These are phyloP conservation scores for Alcedo quadribrachys DNA, from an alignment of 2,797 vertebrate species.

Conservation along the genomic window DNA sequence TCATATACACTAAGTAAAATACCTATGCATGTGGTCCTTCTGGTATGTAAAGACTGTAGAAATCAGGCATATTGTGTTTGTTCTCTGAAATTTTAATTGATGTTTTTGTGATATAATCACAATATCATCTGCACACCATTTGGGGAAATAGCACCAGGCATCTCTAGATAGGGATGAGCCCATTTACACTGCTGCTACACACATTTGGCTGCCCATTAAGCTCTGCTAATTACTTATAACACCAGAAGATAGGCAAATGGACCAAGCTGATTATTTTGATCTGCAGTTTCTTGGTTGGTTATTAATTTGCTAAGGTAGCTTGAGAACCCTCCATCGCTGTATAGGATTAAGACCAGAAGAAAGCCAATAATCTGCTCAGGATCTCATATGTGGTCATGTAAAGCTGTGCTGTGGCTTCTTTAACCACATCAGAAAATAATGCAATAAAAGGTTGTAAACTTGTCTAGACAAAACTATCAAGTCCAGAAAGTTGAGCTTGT, in stretches of 20 bases:
- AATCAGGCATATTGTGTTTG: not conserved
- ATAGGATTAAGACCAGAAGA: not conserved
- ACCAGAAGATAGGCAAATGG: not conserved
- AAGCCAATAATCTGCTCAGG: not conserved
- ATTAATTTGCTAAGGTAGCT: not conserved
- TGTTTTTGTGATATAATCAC: not conserved
- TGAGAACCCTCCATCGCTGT: not conserved
- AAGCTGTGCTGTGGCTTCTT: not conserved
- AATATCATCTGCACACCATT: not conserved
- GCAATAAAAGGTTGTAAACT: not conserved
- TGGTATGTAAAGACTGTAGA: not conserved
- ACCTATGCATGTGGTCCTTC: not conserved
- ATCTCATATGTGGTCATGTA: fast-evolving
- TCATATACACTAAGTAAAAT: not conserved
- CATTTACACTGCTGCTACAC: not conserved
- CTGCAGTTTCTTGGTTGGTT: not conserved
- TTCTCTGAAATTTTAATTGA: not conserved
- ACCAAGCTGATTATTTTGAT: not conserved
- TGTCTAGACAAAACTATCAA: not conserved
- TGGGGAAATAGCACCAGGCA: not conserved
- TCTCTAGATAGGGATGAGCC: not conserved
- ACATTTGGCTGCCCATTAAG: not conserved
- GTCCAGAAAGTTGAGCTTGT: not conserved
- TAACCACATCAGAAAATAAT: not conserved
- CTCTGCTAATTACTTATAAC: not conserved